Base-by-base conservation (phyloP, 2,113 vertebrate genomes). In the Vimba vimba region DNA sequence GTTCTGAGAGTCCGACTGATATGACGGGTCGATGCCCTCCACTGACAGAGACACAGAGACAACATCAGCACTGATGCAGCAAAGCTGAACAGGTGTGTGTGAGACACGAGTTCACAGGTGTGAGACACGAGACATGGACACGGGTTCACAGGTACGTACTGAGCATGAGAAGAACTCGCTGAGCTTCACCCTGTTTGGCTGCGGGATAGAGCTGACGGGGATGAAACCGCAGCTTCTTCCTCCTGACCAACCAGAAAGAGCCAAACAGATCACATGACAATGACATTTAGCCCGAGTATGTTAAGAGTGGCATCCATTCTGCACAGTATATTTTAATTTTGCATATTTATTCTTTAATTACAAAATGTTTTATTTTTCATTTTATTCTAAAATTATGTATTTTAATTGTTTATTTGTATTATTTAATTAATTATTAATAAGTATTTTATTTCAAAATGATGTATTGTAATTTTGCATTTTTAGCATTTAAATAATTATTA, bases 181-280 rank as follows among this genome's bases (percentile, higher is more conserved):
- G 97, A 21, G 96, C 95, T 69, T 98, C 97, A 0, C 96, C 97
- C 88, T 97, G 97, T 77, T 97, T 97, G 88, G 96, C 96, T 0
- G 96, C 96, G 9, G 96, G 96, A 89, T 98, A 97, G 13, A 98
- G 92, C 88, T 98, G 97, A 4, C 97, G 94, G 0, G 97, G 97
- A 90, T 97, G 97, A 91, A 97, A 98, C n/a, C 97, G 94, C 71
- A 98, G 92, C 87, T 98, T 98, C 94, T 98, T 98, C 87, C 95
- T 94, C 93, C 97, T 97, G 91, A 50, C 11, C 64, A 90, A 90
- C 76, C 19, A 59, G 21, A 73, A 11, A 57, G 4, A 69, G 64
- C 21, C 80, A 52, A 69, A 27, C 62, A 50, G n/a, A 83, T 39
- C 15, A 60, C 45, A 78, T n/a, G 27, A 82, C 47, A 77, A 64